Evolutionary conservation across 2,797 vertebrate genomes (phyloP).

Genomic region (Triplophysa yarkandensis): DNA sequence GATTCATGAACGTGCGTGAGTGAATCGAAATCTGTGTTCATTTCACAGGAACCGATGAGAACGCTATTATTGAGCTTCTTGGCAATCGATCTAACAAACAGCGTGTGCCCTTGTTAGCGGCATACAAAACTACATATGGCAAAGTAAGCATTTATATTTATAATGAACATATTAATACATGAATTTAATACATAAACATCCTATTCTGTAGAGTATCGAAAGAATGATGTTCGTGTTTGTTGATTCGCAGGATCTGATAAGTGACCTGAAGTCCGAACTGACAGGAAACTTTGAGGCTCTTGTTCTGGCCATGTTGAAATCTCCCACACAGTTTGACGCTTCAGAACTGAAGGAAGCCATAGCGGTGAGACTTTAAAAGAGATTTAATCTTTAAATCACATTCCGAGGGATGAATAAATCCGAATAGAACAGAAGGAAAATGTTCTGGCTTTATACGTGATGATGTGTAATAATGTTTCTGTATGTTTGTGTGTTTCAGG

Average conservation of each 20-base stretch:
- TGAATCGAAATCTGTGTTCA: neutral
- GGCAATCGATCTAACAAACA: constrained; percentile 88
- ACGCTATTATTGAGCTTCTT: constrained; percentile 90
- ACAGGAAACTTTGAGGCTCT: constrained; percentile 92
- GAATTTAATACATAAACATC: too few relatives aligned
- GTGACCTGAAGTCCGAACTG: constrained; percentile 93
- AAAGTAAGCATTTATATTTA: constrained; percentile 81
- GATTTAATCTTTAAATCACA: too few relatives aligned
- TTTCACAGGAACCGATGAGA: constrained; percentile 89
- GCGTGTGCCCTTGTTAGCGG: constrained; percentile 86
- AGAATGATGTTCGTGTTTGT: neutral
- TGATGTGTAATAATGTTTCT: neutral
- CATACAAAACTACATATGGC: constrained; percentile 97
- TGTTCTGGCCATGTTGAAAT: constrained; percentile 86
- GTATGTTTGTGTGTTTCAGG: constrained; percentile 69
- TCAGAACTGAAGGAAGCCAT: constrained; percentile 87
- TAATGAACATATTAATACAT: too few relatives aligned
- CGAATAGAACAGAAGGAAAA: too few relatives aligned
- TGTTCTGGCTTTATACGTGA: too few relatives aligned
- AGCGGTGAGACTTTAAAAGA: constrained; percentile 72
- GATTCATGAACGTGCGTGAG: too few relatives aligned
- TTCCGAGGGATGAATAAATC: too few relatives aligned
- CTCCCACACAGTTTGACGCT: constrained; percentile 78
- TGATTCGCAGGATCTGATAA: constrained; percentile 82
- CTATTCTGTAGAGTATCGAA: too few relatives aligned